A percentile compares a stretch with the other conserved stretches of the same genome.
Evolutionary conservation across 2,113 vertebrate species (phyloP).

Genomic region (Orientallactaga bullata): DNA sequence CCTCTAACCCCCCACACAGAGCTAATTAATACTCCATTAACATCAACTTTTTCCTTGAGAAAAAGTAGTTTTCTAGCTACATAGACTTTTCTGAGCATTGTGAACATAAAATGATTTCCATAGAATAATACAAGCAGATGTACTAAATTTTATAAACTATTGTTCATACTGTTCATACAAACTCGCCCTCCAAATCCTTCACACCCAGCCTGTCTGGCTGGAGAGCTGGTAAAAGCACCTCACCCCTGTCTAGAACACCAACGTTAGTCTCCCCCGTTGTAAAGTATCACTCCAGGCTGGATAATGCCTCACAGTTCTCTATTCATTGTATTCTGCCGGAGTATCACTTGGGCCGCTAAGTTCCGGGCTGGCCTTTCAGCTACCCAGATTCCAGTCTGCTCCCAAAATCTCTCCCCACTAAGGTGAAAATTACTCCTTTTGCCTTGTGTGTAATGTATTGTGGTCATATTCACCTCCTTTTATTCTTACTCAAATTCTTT

Average conservation of each 20-base stretch:
- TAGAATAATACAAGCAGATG: background rate
- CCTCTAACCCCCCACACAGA: background rate
- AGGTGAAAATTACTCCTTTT: background rate
- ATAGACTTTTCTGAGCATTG: background rate
- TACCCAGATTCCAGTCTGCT: background rate
- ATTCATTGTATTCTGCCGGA: background rate
- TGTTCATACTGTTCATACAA: constrained; percentile 1
- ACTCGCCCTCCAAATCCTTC: background rate
- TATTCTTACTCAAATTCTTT: constrained; percentile 12
- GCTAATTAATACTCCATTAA: background rate
- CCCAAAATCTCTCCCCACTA: background rate
- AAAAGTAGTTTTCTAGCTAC: background rate
- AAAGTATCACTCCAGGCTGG: background rate
- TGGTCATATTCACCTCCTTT: no score
- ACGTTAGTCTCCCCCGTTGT: background rate
- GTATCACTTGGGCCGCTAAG: background rate
- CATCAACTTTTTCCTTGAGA: constrained; percentile 3
- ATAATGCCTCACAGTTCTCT: background rate
- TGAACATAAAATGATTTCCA: background rate
- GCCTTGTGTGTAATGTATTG: no score
- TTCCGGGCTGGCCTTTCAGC: background rate
- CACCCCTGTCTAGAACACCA: background rate
- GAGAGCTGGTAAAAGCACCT: background rate
- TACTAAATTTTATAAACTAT: background rate
- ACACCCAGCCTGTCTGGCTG: no score